Percentiles rank a stretch among this genome's conserved stretches.
phyloP scores from a whole-genome alignment of 1,140 invertebrate species.

The Apis laboriosa region DNA sequence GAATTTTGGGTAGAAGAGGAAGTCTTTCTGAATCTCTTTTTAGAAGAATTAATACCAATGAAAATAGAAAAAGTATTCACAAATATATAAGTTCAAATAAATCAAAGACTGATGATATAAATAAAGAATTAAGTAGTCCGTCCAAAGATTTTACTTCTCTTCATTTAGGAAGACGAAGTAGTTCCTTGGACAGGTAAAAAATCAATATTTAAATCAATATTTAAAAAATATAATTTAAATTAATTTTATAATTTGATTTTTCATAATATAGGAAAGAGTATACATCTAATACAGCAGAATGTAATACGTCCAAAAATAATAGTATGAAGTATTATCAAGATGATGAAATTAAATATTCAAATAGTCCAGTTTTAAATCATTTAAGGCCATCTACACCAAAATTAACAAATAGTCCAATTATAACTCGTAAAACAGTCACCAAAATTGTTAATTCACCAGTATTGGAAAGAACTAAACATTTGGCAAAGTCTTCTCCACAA shows the following conservation, averaged over 20 bases:
- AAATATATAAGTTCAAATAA: slow-evolving; percentile 66
- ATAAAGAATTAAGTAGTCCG: slow-evolving; percentile 67
- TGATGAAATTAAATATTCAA: slow-evolving; percentile 64
- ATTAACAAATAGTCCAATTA: slow-evolving; percentile 71
- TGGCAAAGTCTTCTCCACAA: slow-evolving; percentile 61
- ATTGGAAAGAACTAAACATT: slow-evolving; percentile 66
- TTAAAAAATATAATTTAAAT: background rate
- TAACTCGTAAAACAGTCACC: slow-evolving; percentile 63
- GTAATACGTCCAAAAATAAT: slow-evolving; percentile 70
- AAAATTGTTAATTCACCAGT: slow-evolving; percentile 65
- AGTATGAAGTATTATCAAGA: slow-evolving; percentile 64
- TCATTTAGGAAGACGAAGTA: slow-evolving; percentile 67
- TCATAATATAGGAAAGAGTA: slow-evolving; percentile 57
- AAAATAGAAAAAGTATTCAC: slow-evolving; percentile 66
- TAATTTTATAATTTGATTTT: background rate
- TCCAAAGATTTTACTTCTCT: slow-evolving; percentile 66
- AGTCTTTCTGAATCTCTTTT: slow-evolving; percentile 71
- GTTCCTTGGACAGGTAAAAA: slow-evolving; percentile 67
- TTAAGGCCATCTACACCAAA: slow-evolving; percentile 69
- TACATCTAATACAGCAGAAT: slow-evolving; percentile 69
- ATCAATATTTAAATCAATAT: slow-evolving; percentile 5
- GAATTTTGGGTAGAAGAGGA: slow-evolving; percentile 61
- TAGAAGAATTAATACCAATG: slow-evolving; percentile 65
- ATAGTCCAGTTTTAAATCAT: slow-evolving; percentile 70
- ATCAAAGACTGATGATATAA: slow-evolving; percentile 63